These are phyloP conservation scores for Rhopilema esculentum DNA, from an alignment of 30 jellyfish, hydroid and myxozoan genomes.

Conservation along the genomic window DNA sequence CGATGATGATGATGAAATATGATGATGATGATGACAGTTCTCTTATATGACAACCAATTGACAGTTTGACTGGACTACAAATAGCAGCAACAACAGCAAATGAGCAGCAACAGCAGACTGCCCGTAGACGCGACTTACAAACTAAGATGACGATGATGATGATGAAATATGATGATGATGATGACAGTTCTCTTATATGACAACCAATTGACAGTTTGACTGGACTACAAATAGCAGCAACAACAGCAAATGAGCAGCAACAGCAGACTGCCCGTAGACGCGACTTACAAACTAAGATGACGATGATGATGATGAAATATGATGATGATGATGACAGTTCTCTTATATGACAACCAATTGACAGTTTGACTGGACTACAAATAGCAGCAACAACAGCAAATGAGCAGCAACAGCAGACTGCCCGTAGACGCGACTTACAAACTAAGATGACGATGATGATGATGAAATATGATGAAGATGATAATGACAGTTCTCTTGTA, in stretches of 20 bases:
- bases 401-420: neutral
- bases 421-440: neutral
- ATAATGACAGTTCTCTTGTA: neutral
- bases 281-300: neutral
- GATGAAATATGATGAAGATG: too few relatives aligned
- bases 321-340: conserved; percentile 3
- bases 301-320: conserved; percentile 5
- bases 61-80: too few relatives aligned
- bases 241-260: neutral
- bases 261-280: neutral
- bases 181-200: neutral
- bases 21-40: conserved; percentile 15
- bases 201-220: neutral
- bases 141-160: conserved; percentile 2
- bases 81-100: too few relatives aligned
- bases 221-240: neutral
- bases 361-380: neutral
- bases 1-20: conserved; percentile 5
- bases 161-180: conserved; percentile 14
- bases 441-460: too few relatives aligned
- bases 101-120: too few relatives aligned
- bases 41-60: too few relatives aligned
- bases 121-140: too few relatives aligned
- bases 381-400: neutral
- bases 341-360: neutral